These are phyloP conservation scores for Cremastobaeus sp. DNA, from an alignment of 2,888 invertebrate species.

Conservation along the genomic window DNA sequence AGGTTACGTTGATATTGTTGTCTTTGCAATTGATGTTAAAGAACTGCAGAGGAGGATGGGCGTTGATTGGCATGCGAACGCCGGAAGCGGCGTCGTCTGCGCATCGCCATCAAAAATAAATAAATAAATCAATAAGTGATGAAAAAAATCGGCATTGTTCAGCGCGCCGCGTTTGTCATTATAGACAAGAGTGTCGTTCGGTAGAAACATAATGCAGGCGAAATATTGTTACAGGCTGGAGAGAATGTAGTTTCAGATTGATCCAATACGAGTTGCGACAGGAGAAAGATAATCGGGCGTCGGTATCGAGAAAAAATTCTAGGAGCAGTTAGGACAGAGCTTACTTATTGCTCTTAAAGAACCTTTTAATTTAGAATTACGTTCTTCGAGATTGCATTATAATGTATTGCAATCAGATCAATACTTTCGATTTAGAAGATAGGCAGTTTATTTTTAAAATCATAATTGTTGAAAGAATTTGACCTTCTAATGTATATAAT, in stretches of 20 bases:
- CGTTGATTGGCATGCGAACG: conserved; percentile 55
- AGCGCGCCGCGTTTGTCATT: neutral
- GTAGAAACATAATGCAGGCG: conserved; percentile 38
- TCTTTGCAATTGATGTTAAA: conserved; percentile 48
- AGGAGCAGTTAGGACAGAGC: conserved; percentile 40
- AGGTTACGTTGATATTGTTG: conserved; percentile 49
- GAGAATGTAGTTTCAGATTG: conserved; percentile 24
- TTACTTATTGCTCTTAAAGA: no score
- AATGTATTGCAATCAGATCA: no score
- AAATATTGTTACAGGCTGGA: conserved; percentile 16
- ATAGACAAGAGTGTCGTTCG: conserved; percentile 8
- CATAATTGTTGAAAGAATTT: no score
- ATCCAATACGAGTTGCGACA: conserved; percentile 43
- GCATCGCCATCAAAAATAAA: conserved; percentile 19
- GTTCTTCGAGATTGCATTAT: no score
- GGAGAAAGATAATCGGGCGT: conserved; percentile 35
- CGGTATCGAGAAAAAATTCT: conserved; percentile 47
- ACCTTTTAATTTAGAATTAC: no score
- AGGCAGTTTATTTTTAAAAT: no score
- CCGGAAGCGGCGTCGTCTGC: conserved; percentile 57
- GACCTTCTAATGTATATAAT: no score
- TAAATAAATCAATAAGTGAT: no score
- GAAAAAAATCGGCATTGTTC: neutral
- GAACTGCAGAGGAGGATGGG: conserved; percentile 52
- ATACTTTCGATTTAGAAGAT: no score